These are phyloP conservation scores for Epicampocera succincta DNA, from an alignment of 2,888 invertebrate species.

Conservation along the genomic window DNA sequence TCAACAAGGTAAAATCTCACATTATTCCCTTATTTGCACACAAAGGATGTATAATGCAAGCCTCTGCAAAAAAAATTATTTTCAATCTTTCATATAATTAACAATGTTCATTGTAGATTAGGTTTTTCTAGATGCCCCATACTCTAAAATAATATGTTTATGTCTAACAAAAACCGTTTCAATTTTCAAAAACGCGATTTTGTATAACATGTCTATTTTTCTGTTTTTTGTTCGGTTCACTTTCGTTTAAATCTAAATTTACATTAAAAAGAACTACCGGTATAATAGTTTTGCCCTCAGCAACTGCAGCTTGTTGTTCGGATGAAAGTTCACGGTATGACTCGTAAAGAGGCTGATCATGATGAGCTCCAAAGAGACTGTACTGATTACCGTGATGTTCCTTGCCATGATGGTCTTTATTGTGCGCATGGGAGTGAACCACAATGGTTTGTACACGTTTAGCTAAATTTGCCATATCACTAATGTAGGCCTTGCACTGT, in stretches of 20 bases:
- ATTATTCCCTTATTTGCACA: too few relatives aligned
- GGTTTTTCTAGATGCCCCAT: too few relatives aligned
- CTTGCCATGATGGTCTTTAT: conserved; percentile 68
- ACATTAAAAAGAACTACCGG: conserved; percentile 66
- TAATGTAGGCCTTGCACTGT: conserved; percentile 79
- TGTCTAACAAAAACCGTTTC: too few relatives aligned
- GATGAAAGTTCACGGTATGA: conserved; percentile 82
- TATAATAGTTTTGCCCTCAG: conserved; percentile 73
- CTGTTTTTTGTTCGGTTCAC: conserved; percentile 8
- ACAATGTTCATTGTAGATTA: too few relatives aligned
- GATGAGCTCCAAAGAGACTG: conserved; percentile 76
- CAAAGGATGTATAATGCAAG: too few relatives aligned
- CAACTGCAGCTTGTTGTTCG: conserved; percentile 71
- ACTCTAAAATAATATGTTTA: too few relatives aligned
- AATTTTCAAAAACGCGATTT: too few relatives aligned
- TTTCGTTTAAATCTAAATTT: conserved; percentile 38
- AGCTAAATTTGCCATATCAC: conserved; percentile 80
- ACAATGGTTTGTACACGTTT: conserved; percentile 80
- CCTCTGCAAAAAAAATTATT: too few relatives aligned
- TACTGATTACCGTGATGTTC: conserved; percentile 73
- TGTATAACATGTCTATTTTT: conserved; percentile 13
- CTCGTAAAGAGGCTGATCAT: conserved; percentile 76
- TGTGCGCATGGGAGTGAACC: conserved; percentile 78
- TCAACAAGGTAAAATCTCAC: too few relatives aligned
- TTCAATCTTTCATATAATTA: too few relatives aligned